Base-by-base conservation (phyloP, 2,888 invertebrate genomes). In the Linyphia triangularis region DNA sequence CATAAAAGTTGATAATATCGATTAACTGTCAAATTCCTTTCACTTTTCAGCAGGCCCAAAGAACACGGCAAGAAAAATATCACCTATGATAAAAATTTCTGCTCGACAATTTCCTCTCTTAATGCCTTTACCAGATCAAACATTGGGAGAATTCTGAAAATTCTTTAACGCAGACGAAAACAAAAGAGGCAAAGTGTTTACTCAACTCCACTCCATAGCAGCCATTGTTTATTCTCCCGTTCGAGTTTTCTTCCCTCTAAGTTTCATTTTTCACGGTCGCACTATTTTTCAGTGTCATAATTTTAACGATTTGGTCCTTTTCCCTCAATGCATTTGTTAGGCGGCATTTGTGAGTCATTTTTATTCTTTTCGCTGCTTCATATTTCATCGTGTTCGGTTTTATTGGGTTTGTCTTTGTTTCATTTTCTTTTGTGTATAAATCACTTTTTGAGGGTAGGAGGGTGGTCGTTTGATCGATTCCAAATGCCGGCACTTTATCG, bases 311-410 rank as follows among this genome's bases (percentile, higher is more conserved):
- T 81, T 37, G 69, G 69, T 81, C 81, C 69, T 59, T 81, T 81
- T 69, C 81, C 70, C 59, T 59, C 59, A 37, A 81, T 81, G 79
- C 79, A 70, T 81, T 81, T 81, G 69, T 81, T 81, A 51, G 79
- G 69, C 57, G 69, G 57, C 59, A 70, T 81, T 81, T 70, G 81
- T 19, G 81, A 81, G 81, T 81, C 81, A 81, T 81, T 79, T n/a
- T 63, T 67, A 67, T 79, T 79, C 79, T 43, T 81, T 28, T 69
- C 26, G 6, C 28, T 22, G 37, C 63, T 22, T 70, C 81, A 67
- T 81, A 81, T 70, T 81, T 81, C 81, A 81, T 61, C 81, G 51
- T 79, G 79, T 81, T 81, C 81, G 81, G 81, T 81, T 81, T 81
- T 81, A 81, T 81, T 81, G 70, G 70, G 69, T 81, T 81, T 81